A percentile compares a stretch with the other conserved stretches of the same genome.
phyloP scores from a whole-genome alignment of 2,888 invertebrate genomes.

The Pinctada fucata region DNA sequence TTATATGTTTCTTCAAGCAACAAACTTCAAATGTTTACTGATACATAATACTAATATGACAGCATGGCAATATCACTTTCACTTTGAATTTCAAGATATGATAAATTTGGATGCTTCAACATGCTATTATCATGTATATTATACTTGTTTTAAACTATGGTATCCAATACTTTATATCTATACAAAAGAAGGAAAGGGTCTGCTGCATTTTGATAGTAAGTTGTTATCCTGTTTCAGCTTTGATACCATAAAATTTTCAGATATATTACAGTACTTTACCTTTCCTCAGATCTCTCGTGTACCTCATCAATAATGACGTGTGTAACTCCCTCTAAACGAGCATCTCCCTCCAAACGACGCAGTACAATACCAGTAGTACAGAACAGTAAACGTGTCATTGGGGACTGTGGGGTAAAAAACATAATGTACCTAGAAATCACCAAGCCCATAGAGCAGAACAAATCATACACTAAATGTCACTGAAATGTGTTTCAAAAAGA shows the following conservation, averaged over 20 bases:
- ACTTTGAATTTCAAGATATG: too few relatives aligned
- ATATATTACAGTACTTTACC: conserved; percentile 48
- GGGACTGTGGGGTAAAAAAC: conserved; percentile 57
- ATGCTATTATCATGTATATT: too few relatives aligned
- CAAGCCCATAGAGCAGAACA: neutral
- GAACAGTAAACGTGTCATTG: conserved; percentile 81
- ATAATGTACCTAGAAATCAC: neutral
- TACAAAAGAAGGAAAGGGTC: too few relatives aligned
- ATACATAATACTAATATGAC: neutral
- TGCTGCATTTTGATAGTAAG: too few relatives aligned
- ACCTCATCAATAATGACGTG: conserved; percentile 93
- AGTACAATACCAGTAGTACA: conserved; percentile 93
- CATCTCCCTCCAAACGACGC: conserved; percentile 87
- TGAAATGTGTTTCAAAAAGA: neutral
- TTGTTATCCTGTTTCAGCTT: too few relatives aligned
- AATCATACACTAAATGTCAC: neutral
- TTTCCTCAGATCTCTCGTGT: conserved; percentile 73
- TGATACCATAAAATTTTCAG: too few relatives aligned
- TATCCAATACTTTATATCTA: too few relatives aligned
- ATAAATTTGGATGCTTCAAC: too few relatives aligned
- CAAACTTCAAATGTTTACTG: neutral
- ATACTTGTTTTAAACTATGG: too few relatives aligned
- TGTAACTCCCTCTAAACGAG: conserved; percentile 79
- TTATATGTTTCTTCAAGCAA: neutral
- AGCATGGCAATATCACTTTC: neutral